Evolutionary conservation across 1,140 invertebrate species (phyloP).

Genomic region (Dendroctonus ponderosae): DNA sequence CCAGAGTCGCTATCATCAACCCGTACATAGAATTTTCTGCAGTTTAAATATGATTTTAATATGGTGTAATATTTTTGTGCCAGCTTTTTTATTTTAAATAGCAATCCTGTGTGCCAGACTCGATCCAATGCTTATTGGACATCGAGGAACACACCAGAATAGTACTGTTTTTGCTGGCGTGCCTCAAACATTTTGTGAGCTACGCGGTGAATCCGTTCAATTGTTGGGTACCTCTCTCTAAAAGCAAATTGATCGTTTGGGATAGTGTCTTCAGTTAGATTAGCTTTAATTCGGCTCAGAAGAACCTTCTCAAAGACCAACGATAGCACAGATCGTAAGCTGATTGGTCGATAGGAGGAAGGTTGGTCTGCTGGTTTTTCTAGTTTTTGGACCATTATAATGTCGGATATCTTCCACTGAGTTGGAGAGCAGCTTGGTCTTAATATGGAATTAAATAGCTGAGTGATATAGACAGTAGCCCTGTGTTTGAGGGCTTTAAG

Average conservation of each 20-base stretch:
- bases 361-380: background rate
- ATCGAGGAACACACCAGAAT: constrained; percentile 45
- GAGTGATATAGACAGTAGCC: background rate
- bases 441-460: background rate
- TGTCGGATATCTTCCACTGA: background rate
- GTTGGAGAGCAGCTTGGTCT: background rate
- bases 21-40: background rate
- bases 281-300: background rate
- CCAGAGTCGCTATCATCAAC: background rate
- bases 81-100: background rate
- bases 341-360: background rate
- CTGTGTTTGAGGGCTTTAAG: background rate
- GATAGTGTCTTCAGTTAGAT: background rate
- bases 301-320: background rate
- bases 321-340: background rate
- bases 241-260: constrained; percentile 47
- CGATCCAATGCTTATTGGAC: constrained; percentile 46
- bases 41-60: background rate
- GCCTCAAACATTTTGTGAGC: constrained; percentile 30
- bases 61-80: background rate
- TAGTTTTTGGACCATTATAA: background rate
- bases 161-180: constrained; percentile 42
- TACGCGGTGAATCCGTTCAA: constrained; percentile 41
- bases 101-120: constrained; percentile 38
- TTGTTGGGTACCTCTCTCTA: constrained; percentile 39